A percentile compares a stretch with the other conserved stretches of the same genome.
These are phyloP conservation scores for Micromys minutus DNA, from an alignment of 2,113 vertebrate species.

Conservation along the genomic window DNA sequence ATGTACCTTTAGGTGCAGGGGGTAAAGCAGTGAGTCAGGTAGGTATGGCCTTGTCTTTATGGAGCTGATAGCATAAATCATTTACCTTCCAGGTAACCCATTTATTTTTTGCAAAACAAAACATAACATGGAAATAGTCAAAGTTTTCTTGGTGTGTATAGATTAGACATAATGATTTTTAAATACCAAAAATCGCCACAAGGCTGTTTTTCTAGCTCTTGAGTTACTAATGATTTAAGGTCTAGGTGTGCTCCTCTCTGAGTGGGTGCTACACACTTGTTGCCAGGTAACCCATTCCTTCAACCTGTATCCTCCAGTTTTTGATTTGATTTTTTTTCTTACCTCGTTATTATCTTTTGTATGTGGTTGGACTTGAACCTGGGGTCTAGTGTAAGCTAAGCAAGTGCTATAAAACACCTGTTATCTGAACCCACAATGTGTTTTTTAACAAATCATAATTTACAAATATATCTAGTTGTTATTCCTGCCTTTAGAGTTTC, in stretches of 20 bases:
- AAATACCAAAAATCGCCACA: too few species aligned
- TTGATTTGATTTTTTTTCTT: not conserved
- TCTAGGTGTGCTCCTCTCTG: too few species aligned
- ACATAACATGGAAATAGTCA: too few species aligned
- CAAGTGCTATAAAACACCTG: not conserved
- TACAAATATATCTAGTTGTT: not conserved
- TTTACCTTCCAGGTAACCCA: not conserved
- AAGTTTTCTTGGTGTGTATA: too few species aligned
- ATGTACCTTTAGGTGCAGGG: not conserved
- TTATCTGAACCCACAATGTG: not conserved
- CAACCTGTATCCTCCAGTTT: not conserved
- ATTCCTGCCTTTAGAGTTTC: not conserved
- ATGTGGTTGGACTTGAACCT: not conserved
- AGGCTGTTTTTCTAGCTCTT: too few species aligned
- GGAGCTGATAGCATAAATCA: not conserved
- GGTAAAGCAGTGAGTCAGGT: not conserved
- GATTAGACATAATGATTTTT: too few species aligned
- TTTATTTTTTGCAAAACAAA: too few species aligned
- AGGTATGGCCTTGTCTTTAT: not conserved
- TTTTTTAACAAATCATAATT: conserved; percentile 23
- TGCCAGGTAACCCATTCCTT: not conserved
- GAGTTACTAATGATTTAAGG: too few species aligned
- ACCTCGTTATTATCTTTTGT: not conserved
- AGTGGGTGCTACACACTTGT: too few species aligned
- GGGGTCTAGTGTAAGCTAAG: not conserved